A percentile compares a stretch with the other conserved stretches of the same genome.
phyloP scores from a whole-genome alignment of 1,140 invertebrate genomes.

The Eubasilissa regina region DNA sequence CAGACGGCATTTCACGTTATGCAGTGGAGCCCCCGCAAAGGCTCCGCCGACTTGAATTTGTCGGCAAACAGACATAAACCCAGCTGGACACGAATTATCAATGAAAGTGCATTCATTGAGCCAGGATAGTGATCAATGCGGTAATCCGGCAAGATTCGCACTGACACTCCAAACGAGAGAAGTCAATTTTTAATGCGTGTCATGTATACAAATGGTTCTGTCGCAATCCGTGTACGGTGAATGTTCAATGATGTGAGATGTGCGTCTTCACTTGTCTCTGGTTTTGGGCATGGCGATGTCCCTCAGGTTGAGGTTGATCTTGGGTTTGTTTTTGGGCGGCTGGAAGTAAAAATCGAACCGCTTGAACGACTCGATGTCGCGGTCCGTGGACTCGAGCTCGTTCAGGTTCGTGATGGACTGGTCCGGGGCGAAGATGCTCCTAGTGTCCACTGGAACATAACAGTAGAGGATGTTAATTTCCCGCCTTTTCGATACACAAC shows the following conservation, averaged over 20 bases:
- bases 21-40: too few species aligned
- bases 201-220: background rate
- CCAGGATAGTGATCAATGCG: too few species aligned
- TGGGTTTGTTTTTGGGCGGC: slow-evolving; percentile 65
- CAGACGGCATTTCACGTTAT: too few species aligned
- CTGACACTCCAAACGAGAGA: too few species aligned
- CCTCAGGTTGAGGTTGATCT: slow-evolving; percentile 54
- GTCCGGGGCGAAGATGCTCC: slow-evolving; percentile 64
- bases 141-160: too few species aligned
- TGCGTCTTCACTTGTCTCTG: slow-evolving; percentile 37
- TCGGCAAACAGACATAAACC: too few species aligned
- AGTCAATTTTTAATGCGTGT: background rate
- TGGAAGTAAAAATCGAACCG: slow-evolving; percentile 67
- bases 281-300: slow-evolving; percentile 51
- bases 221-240: background rate
- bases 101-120: too few species aligned
- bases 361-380: slow-evolving; percentile 68
- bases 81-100: too few species aligned
- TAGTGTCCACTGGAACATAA: slow-evolving; percentile 59
- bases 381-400: slow-evolving; percentile 64
- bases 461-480: background rate
- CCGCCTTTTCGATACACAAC: too few species aligned
- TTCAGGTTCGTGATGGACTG: slow-evolving; percentile 65
- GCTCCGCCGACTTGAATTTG: too few species aligned
- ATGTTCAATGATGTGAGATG: too few species aligned